These are phyloP conservation scores for Escarpia spicata DNA, from an alignment of 2,888 invertebrate species.

Conservation along the genomic window DNA sequence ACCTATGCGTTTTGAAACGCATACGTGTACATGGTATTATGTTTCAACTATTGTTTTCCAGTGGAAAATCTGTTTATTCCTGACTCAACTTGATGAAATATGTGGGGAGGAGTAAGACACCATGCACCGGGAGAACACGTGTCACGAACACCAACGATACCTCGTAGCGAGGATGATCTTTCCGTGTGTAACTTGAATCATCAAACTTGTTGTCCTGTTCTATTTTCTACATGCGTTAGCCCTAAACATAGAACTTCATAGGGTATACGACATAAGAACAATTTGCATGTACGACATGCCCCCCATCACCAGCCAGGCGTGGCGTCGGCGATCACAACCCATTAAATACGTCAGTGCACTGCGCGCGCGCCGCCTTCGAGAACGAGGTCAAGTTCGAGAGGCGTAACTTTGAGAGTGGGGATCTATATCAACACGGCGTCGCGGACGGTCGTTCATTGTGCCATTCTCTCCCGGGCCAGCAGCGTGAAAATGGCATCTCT, in stretches of 20 bases:
- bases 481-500: background rate
- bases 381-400: background rate
- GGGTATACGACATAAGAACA: background rate
- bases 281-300: background rate
- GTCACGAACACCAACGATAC: too few species aligned
- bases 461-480: background rate
- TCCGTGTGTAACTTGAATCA: background rate
- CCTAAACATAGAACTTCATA: background rate
- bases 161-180: too few species aligned
- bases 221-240: background rate
- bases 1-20: too few species aligned
- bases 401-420: background rate
- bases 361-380: background rate
- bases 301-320: conserved; percentile 5
- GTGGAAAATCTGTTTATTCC: too few species aligned
- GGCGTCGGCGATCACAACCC: background rate
- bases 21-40: too few species aligned
- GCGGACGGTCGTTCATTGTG: background rate
- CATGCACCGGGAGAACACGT: background rate
- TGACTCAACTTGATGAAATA: too few species aligned
- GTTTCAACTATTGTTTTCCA: too few species aligned
- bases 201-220: background rate
- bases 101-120: background rate
- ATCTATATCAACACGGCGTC: background rate
- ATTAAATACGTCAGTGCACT: background rate